These are phyloP conservation scores for Glyptemys insculpta DNA, from an alignment of 2,797 vertebrate species.

Conservation along the genomic window DNA sequence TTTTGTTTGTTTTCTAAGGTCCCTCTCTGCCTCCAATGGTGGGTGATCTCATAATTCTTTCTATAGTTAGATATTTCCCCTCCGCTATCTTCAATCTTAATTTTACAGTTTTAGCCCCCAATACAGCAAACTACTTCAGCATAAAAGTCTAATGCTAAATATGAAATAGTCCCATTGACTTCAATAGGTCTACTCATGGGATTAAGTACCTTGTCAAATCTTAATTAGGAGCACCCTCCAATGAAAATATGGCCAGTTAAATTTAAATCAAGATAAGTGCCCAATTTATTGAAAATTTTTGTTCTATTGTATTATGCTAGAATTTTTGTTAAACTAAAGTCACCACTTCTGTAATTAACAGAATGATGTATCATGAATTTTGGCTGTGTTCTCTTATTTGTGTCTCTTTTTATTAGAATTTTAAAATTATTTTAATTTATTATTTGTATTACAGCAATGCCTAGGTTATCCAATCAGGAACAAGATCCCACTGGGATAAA, in stretches of 20 bases:
- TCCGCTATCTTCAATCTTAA: conserved; percentile 65
- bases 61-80: conserved; percentile 13
- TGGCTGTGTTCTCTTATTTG: background rate
- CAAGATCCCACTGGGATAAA: background rate
- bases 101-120: background rate
- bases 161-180: conserved; percentile 48
- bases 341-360: background rate
- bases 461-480: background rate
- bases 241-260: background rate
- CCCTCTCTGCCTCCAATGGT: conserved; percentile 28
- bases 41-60: conserved; percentile 21
- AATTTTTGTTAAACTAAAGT: background rate
- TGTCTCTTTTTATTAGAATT: background rate
- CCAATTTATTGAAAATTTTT: background rate
- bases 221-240: conserved; percentile 22
- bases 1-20: background rate
- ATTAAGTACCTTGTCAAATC: conserved; percentile 48
- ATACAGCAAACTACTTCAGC: background rate
- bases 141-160: conserved; percentile 24
- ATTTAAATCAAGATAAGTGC: conserved; percentile 8
- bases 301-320: background rate
- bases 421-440: background rate
- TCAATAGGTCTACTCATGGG: conserved; percentile 40
- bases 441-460: background rate
- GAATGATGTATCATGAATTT: background rate